phyloP scores from a whole-genome alignment of 1,140 invertebrate species.

The Achatina immaculata region DNA sequence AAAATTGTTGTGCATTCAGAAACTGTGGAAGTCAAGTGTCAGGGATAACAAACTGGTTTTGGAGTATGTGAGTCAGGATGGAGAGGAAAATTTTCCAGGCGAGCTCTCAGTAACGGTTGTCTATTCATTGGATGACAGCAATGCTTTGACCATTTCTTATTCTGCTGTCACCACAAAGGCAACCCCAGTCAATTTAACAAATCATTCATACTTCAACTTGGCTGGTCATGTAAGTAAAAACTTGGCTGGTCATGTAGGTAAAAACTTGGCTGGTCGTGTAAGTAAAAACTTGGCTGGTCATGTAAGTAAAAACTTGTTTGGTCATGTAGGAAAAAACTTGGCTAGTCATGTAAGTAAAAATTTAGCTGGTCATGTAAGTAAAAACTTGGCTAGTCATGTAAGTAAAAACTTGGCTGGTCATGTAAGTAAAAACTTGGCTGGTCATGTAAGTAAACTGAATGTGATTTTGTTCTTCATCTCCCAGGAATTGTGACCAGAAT shows the following conservation, averaged over 20 bases:
- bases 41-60: constrained; percentile 60
- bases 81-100: constrained; percentile 90
- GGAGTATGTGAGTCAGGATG: constrained; percentile 79
- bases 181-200: constrained; percentile 90
- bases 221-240: constrained; percentile 80
- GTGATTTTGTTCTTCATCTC: not conserved
- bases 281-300: not conserved
- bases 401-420: not conserved
- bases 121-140: constrained; percentile 81
- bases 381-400: not conserved
- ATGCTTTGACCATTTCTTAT: constrained; percentile 81
- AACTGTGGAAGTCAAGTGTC: constrained; percentile 68
- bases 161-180: constrained; percentile 81
- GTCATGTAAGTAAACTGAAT: not conserved
- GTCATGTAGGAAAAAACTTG: not conserved
- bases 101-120: constrained; percentile 75
- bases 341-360: not conserved
- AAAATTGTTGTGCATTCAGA: constrained; percentile 37
- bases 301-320: not conserved
- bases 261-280: not conserved
- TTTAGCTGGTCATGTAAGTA: not conserved
- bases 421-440: not conserved
- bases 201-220: constrained; percentile 95
- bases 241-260: not conserved
- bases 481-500: not conserved